Evolutionary conservation across 2,888 invertebrate genomes (phyloP).

Genomic region (Keiferia lycopersicella): DNA sequence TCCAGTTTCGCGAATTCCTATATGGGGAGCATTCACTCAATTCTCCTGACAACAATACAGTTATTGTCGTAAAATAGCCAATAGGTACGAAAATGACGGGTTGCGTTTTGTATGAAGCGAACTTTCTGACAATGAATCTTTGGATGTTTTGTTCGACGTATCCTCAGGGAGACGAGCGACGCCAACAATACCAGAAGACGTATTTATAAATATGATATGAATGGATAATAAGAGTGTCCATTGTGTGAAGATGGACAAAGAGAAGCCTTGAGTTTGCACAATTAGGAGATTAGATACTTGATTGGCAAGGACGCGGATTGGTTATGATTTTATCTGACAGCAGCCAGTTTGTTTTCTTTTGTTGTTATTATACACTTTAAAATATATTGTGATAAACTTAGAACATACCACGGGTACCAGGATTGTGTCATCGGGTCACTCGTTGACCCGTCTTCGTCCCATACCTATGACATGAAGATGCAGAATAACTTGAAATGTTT

Average conservation of each 20-base stretch:
- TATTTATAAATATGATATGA: conserved; percentile 80
- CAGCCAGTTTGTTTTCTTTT: conserved; percentile 8
- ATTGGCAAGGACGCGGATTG: conserved; percentile 46
- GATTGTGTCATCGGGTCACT: too few relatives aligned
- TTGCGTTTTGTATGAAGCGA: conserved; percentile 69
- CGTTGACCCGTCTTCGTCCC: too few relatives aligned
- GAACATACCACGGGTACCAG: too few relatives aligned
- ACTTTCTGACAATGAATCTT: conserved; percentile 64
- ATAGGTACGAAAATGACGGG: conserved; percentile 80
- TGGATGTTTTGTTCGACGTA: conserved; percentile 59
- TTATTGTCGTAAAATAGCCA: conserved; percentile 80
- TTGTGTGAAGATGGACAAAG: conserved; percentile 55
- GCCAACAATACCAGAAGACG: conserved; percentile 71
- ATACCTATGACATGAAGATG: too few relatives aligned
- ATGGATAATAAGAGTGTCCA: conserved; percentile 71
- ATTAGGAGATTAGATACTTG: conserved; percentile 65
- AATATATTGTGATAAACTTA: too few relatives aligned
- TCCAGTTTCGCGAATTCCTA: conserved; percentile 75
- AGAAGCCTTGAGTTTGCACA: conserved; percentile 68
- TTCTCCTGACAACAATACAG: conserved; percentile 63
- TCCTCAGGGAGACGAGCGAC: conserved; percentile 74
- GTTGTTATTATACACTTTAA: too few relatives aligned
- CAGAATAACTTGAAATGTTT: too few relatives aligned
- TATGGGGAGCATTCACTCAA: conserved; percentile 55
- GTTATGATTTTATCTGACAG: conserved; percentile 21